Conservation (phyloP, 2,888 invertebrate species). For the Malthinus seriepunctatus region DNA sequence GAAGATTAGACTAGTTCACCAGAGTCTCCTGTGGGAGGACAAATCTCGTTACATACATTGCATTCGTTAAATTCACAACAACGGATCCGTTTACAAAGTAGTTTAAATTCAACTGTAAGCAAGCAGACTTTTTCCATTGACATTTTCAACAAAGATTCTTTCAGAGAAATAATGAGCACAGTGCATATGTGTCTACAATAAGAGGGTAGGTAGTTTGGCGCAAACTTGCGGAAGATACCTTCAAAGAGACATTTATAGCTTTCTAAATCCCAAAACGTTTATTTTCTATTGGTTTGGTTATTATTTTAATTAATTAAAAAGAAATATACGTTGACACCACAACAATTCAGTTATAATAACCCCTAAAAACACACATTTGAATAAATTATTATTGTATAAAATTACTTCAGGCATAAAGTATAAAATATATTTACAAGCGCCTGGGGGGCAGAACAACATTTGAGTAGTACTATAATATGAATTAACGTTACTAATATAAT, state of each 20-base stretch:
- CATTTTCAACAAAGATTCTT: constrained; percentile 21
- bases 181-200: constrained; percentile 13
- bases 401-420: constrained; percentile 10
- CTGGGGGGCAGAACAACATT: not conserved
- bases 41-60: no score
- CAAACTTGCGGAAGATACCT: constrained; percentile 7
- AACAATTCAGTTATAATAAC: not conserved
- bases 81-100: constrained; percentile 8
- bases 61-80: constrained; percentile 4
- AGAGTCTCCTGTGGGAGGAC: no score
- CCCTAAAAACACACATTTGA: not conserved
- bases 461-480: no score
- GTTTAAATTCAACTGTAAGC: constrained; percentile 2
- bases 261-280: no score
- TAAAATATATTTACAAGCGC: not conserved
- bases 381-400: constrained; percentile 8
- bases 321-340: not conserved
- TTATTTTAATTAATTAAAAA: not conserved
- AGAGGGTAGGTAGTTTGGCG: constrained; percentile 9
- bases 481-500: no score
- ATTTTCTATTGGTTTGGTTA: no score
- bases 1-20: no score
- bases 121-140: constrained; percentile 13
- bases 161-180: constrained; percentile 23
- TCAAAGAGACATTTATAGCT: no score